Base-by-base conservation (phyloP, 2,797 vertebrate species). In the Vireo griseus region DNA sequence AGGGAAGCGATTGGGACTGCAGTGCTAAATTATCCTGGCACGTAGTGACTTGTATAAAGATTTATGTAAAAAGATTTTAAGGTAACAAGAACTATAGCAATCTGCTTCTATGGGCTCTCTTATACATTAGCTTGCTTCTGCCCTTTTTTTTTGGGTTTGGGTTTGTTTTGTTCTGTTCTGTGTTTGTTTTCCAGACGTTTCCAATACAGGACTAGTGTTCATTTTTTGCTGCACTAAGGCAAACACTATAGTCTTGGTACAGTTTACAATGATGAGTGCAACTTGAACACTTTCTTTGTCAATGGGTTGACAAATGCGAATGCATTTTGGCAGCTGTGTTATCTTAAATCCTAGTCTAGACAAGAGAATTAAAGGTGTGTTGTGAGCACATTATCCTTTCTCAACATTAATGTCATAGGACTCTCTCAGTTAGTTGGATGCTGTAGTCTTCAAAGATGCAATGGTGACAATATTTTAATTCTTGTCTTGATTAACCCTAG, bases 271-370 rank as follows among this genome's bases (percentile, higher is more conserved):
- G 37, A 48, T 25, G 68, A 82, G 25, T 65, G 65, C 82, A 62
- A 50, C 42, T 90, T 15, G 4, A 50, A 77, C 13, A 3, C 39
- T 94, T 85, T 82, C 59, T 69, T 80, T 95, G 85, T 91, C 58
- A 52, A 13, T 47, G 19, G 54, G 3, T 61, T 84, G 62, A n/a
- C n/a, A n/a, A n/a, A n/a, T n/a, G n/a, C n/a, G n/a, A 14, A 50
- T 94, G 85, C 66, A 9, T 86, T 96, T 94, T 83, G 72, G 88
- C 93, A 95, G 90, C 91, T 91, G 91, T 83, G 93, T 88, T 90
- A 55, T 50, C 82, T 96, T 94, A 96, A 96, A 84, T 96, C 93
- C 91, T 88, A 78, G 94, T 96, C 94, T 96, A 95, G 94, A 94
- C 90, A 61, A 89, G 90, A 92, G 95, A 91, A 88, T 96, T 96